These are phyloP conservation scores for Agrilus biguttatus DNA, from an alignment of 2,888 invertebrate species.

Conservation along the genomic window DNA sequence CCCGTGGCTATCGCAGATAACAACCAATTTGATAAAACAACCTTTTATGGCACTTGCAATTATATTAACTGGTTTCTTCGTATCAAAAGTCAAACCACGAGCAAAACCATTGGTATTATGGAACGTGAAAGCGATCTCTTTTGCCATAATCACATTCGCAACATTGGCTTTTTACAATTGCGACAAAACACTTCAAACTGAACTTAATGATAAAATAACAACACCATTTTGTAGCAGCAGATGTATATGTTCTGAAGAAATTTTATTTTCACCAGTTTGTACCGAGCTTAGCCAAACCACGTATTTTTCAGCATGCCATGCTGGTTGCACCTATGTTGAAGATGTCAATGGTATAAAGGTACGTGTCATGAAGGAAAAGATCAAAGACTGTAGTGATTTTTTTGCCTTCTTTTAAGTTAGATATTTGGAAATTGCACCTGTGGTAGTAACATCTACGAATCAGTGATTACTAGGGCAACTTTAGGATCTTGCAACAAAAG, in stretches of 20 bases:
- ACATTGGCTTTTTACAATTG: conserved; percentile 22
- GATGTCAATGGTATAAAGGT: conserved; percentile 30
- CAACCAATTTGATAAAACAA: conserved; percentile 39
- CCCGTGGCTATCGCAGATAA: conserved; percentile 37
- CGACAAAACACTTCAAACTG: conserved; percentile 32
- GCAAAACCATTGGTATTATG: conserved; percentile 36
- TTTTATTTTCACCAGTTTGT: conserved; percentile 49
- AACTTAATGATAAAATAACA: conserved; percentile 28
- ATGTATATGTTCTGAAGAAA: conserved; percentile 36
- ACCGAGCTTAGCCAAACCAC: conserved; percentile 37
- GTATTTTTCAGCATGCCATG: conserved; percentile 60
- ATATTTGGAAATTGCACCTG: conserved; percentile 40
- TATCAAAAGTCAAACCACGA: conserved; percentile 36
- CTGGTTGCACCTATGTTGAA: conserved; percentile 42
- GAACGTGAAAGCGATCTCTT: conserved; percentile 31
- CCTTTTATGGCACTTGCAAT: conserved; percentile 37
- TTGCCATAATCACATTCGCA: conserved; percentile 33
- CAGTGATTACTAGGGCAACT: conserved; percentile 23
- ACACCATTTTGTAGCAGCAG: conserved; percentile 38
- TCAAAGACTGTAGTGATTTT: not conserved
- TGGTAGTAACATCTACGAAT: conserved; percentile 20
- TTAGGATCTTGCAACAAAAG: conserved; percentile 39
- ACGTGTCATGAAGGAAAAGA: conserved; percentile 2
- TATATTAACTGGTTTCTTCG: conserved; percentile 38
- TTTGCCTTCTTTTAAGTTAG: conserved; percentile 15